Conservation (phyloP, 2,113 vertebrate species). For the Macrotis lagotis region DNA sequence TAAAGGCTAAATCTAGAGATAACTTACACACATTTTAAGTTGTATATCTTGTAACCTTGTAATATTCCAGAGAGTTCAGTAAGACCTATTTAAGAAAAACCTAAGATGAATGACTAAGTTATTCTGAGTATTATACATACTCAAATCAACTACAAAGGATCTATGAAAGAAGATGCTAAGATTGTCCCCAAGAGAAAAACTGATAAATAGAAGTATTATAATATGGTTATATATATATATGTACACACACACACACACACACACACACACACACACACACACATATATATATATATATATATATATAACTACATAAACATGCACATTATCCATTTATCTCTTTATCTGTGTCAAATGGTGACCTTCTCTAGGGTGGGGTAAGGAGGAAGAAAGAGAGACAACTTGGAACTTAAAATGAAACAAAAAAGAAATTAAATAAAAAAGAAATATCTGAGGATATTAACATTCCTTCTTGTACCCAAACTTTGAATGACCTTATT, state of each 20-base stretch:
- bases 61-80: slow-evolving; percentile 54
- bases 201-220: neutral
- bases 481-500: slow-evolving; percentile 27
- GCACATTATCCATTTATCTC: neutral
- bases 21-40: slow-evolving; percentile 22
- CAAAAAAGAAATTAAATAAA: neutral
- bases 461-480: neutral
- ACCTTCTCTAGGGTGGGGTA: neutral
- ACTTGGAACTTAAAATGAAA: neutral
- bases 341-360: neutral
- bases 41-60: slow-evolving; percentile 50
- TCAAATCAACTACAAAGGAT: neutral
- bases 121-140: neutral
- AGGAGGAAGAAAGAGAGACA: neutral
- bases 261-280: too few relatives aligned
- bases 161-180: neutral
- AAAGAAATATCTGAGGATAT: slow-evolving; percentile 25
- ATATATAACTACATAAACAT: too few relatives aligned
- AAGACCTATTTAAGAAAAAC: slow-evolving; percentile 3
- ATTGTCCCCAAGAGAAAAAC: neutral
- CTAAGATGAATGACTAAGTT: neutral
- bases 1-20: slow-evolving; percentile 55
- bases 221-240: neutral
- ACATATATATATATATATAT: too few relatives aligned
- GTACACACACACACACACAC: too few relatives aligned